These are phyloP conservation scores for Pseudomugil gertrudae DNA, from an alignment of 2,797 vertebrate species.

Conservation along the genomic window DNA sequence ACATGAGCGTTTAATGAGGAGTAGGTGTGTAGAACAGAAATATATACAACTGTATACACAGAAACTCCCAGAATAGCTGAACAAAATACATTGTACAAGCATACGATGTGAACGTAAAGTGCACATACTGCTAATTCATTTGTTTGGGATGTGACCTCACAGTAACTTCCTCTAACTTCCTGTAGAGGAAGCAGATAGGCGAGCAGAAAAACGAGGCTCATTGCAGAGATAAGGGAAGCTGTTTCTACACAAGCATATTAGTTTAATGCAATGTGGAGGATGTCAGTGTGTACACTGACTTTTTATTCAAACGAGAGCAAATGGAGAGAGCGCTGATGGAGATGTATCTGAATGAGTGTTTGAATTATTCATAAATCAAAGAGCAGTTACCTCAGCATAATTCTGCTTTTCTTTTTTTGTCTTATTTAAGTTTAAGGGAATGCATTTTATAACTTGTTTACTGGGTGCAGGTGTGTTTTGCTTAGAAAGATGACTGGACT, in stretches of 20 bases:
- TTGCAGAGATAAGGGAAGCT: constrained; percentile 61
- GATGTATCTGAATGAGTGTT: not conserved
- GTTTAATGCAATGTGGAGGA: constrained; percentile 9
- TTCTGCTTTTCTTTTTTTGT: no score
- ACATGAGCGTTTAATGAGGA: no score
- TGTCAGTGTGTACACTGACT: not conserved
- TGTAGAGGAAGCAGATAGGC: no score
- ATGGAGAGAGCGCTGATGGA: not conserved
- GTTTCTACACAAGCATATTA: constrained; percentile 15
- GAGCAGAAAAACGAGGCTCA: no score
- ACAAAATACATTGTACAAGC: no score
- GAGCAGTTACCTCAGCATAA: not conserved
- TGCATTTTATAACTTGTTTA: not conserved
- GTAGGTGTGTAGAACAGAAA: no score
- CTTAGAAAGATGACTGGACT: not conserved
- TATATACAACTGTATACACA: no score
- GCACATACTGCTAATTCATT: no score
- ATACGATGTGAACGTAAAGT: no score
- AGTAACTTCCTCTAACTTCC: no score
- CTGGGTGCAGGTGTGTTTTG: not conserved
- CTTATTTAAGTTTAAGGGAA: not conserved
- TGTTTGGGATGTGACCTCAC: no score
- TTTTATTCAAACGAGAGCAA: constrained; percentile 21
- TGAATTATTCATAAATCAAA: constrained; percentile 3
- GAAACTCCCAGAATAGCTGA: no score